Base-by-base conservation (phyloP, 2,113 vertebrate species). In the Pitta sordida region DNA sequence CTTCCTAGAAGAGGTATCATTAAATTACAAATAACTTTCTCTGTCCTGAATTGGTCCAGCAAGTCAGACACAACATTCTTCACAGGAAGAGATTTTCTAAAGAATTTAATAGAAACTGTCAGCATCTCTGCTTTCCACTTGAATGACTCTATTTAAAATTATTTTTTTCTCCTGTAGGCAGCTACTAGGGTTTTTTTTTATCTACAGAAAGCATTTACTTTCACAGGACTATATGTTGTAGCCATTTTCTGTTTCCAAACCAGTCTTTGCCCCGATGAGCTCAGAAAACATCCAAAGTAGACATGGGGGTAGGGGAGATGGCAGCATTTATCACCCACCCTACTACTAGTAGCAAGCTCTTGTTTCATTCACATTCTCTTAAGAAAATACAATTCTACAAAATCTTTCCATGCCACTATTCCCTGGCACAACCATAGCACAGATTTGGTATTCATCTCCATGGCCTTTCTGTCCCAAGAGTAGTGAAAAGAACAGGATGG, bases 41-140 rank as follows among this genome's bases (percentile, higher is more conserved):
- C 51, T 55, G n/a, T 56, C 58, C 48, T 59, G 16, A 60, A 44
- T 19, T 53, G 52, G 88, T 91, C 24, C n/a, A 63, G 48, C 26
- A 73, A 91, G 62, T 79, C 9, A 2, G 78, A 82, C 81, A 51
- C 44, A 46, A 41, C 48, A 51, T 46, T 82, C 56, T 87, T 87
- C 39, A 75, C 48, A 91, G 60, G 74, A 96, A 87, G 65, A 78
- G 48, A 78, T 79, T 90, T 86, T 88, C 83, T 73, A 36, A 68
- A 56, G 43, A 86, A 80, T 48, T 83, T 82, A 83, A 86, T 19
- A 80, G 76, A 76, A 95, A 84, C 74, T 79, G 85, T 85, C 78
- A 79, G 70, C 62, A 91, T 71, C 53, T 83, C 67, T 22, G 22
- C 70, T 79, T 88, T 78, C 69, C 34, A 84, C 60, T 75, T 58